Conservation (phyloP, 1,140 invertebrate species). For the Zaprionus kolodkinae region DNA sequence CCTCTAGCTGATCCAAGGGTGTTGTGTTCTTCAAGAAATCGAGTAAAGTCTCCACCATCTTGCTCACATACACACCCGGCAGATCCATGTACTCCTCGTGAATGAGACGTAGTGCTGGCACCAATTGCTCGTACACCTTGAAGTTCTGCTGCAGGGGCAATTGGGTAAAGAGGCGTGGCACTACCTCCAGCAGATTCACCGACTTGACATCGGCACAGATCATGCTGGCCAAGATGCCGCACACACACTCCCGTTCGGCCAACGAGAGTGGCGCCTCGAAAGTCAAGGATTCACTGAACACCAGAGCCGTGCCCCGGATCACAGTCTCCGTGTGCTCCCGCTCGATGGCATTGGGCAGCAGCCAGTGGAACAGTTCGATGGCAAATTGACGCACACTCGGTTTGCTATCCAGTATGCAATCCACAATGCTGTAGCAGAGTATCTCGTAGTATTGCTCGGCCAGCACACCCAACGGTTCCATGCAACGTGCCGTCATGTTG, state of each 20-base stretch:
- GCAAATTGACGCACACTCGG: conserved; percentile 1
- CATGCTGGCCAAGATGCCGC: conserved; percentile 16
- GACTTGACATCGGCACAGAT: background rate
- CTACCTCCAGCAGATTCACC: background rate
- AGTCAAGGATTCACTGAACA: background rate
- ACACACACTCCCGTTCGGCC: conserved; percentile 9
- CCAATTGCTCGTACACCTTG: background rate
- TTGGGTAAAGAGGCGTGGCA: background rate
- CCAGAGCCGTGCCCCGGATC: background rate
- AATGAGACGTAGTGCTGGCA: background rate
- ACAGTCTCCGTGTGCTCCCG: background rate
- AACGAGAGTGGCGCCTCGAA: background rate
- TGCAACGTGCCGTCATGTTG: conserved; percentile 10
- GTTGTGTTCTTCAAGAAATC: conserved; percentile 1
- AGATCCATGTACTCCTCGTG: background rate
- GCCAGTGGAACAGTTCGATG: conserved; percentile 1
- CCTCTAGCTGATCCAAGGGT: background rate
- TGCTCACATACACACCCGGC: background rate
- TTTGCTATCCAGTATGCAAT: conserved; percentile 16
- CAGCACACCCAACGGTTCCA: conserved; percentile 18
- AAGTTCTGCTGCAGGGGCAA: conserved; percentile 1
- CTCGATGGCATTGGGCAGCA: background rate
- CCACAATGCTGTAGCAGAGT: conserved; percentile 16
- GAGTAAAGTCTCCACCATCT: conserved; percentile 1
- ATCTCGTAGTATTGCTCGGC: conserved; percentile 32